phyloP scores from a whole-genome alignment of 2,888 invertebrate genomes.

The Synergus laeviventris region DNA sequence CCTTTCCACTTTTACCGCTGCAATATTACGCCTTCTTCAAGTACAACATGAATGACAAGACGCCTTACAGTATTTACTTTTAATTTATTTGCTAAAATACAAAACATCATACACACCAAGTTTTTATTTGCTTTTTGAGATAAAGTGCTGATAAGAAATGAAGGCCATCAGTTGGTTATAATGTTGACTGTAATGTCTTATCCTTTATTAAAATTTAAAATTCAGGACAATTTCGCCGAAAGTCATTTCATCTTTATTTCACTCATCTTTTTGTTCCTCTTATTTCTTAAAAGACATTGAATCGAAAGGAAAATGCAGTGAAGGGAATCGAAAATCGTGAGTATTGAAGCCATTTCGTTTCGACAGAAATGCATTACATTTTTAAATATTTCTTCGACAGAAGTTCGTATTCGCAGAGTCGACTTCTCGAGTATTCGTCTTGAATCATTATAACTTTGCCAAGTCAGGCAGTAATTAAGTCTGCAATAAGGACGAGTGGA shows the following conservation, averaged over 20 bases:
- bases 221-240: slow-evolving; percentile 1
- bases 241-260: slow-evolving; percentile 5
- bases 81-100: no score
- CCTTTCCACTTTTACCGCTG: slow-evolving; percentile 15
- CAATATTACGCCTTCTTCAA: neutral
- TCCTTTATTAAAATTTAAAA: slow-evolving; percentile 24
- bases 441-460: slow-evolving; percentile 75
- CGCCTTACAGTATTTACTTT: neutral
- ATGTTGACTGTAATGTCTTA: slow-evolving; percentile 6
- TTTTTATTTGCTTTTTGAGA: neutral
- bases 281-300: neutral
- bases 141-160: neutral
- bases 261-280: slow-evolving; percentile 13
- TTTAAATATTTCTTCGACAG: slow-evolving; percentile 51
- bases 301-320: neutral
- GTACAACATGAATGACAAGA: neutral
- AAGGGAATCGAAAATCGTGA: slow-evolving; percentile 5
- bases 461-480: slow-evolving; percentile 76
- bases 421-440: slow-evolving; percentile 63
- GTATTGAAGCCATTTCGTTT: slow-evolving; percentile 26
- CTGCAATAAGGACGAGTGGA: slow-evolving; percentile 75
- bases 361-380: slow-evolving; percentile 44
- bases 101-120: no score
- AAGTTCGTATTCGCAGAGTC: slow-evolving; percentile 44
- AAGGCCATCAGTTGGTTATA: neutral